phyloP scores from a whole-genome alignment of 2,888 invertebrate genomes.

The Meghimatium bilineatum region DNA sequence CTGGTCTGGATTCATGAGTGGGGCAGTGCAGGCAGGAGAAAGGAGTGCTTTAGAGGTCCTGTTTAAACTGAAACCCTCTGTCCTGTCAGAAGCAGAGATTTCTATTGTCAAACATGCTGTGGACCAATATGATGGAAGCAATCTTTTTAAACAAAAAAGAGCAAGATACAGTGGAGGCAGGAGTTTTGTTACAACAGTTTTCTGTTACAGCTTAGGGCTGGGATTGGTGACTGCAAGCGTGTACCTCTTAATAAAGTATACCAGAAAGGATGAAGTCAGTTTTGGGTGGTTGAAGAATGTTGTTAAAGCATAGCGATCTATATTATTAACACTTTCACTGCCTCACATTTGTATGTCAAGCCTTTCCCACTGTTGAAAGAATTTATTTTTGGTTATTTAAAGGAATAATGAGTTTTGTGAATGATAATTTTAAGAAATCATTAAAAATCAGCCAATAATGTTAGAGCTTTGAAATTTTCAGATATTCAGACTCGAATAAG shows the following conservation, averaged over 20 bases:
- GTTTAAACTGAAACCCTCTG: conserved; percentile 64
- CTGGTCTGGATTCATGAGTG: conserved; percentile 76
- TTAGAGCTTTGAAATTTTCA: too few species aligned
- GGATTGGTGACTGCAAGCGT: conserved; percentile 19
- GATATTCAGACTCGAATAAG: too few species aligned
- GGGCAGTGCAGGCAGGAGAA: conserved; percentile 74
- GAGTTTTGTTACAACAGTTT: not conserved
- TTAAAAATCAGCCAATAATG: too few species aligned
- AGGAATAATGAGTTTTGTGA: too few species aligned
- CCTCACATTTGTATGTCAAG: too few species aligned
- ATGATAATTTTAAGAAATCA: too few species aligned
- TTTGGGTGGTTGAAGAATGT: not conserved
- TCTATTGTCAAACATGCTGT: not conserved
- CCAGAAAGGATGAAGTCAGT: not conserved
- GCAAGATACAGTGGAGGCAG: not conserved
- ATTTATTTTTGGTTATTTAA: too few species aligned
- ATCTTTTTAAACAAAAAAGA: not conserved
- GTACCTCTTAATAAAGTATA: not conserved
- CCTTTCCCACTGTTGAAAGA: too few species aligned
- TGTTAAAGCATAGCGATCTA: not conserved
- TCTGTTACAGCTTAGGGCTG: conserved; percentile 12
- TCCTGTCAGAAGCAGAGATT: conserved; percentile 50
- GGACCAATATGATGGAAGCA: not conserved
- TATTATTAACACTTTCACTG: too few species aligned
- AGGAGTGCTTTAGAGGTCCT: conserved; percentile 74